Evolutionary conservation across 2,888 invertebrate genomes (phyloP).

Genomic region (Pseudanteris insignis): DNA sequence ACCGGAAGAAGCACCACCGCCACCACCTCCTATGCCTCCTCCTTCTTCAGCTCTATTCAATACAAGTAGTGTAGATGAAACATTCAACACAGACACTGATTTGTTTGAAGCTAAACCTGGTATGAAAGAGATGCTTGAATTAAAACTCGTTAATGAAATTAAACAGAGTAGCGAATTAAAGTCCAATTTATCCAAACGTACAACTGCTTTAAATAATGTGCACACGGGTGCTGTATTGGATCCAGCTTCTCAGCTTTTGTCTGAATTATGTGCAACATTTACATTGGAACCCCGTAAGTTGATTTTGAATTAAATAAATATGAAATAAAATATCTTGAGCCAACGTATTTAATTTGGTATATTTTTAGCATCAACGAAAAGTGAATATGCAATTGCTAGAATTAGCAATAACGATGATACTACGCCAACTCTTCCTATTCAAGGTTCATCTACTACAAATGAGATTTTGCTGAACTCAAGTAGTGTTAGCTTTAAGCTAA

Average conservation of each 20-base stretch:
- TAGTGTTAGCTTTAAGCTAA: conserved; percentile 69
- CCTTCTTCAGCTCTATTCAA: conserved; percentile 62
- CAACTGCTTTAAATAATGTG: conserved; percentile 48
- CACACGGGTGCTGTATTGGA: conserved; percentile 69
- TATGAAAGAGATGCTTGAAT: conserved; percentile 84
- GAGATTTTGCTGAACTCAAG: conserved; percentile 50
- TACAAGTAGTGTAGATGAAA: conserved; percentile 1
- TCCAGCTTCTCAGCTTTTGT: conserved; percentile 82
- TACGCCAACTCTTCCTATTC: conserved; percentile 19
- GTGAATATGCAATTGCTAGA: conserved; percentile 56
- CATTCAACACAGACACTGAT: conserved; percentile 38
- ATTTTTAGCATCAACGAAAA: conserved; percentile 57
- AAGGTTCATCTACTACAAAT: conserved; percentile 52
- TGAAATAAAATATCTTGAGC: too few species aligned
- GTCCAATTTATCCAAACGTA: conserved; percentile 66
- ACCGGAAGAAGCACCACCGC: conserved; percentile 63
- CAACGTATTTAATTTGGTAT: too few species aligned
- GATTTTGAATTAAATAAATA: too few species aligned
- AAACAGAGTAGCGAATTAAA: conserved; percentile 80
- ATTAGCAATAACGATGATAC: conserved; percentile 29
- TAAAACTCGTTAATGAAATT: conserved; percentile 84
- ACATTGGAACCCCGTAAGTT: conserved; percentile 70
- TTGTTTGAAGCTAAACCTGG: conserved; percentile 68
- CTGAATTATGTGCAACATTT: conserved; percentile 85
- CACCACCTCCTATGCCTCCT: conserved; percentile 62